Percentiles rank a stretch among this genome's conserved stretches.
These are phyloP conservation scores for Takifugu bimaculatus DNA, from an alignment of 2,113 vertebrate species.

Conservation along the genomic window DNA sequence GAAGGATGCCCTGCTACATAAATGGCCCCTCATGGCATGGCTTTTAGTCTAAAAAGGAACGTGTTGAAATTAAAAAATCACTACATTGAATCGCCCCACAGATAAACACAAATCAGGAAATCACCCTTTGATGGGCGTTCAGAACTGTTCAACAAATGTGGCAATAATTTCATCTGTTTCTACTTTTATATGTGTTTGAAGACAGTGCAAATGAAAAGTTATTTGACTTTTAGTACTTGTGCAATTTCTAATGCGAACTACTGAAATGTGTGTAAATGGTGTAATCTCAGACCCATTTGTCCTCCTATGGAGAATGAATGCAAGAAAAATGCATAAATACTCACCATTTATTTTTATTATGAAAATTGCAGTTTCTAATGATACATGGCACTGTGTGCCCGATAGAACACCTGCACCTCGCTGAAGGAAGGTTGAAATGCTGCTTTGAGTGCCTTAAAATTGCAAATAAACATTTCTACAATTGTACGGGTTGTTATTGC, in stretches of 20 bases:
- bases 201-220: background rate
- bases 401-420: background rate
- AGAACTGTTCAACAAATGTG: background rate
- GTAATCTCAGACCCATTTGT: conserved; percentile 2
- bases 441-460: conserved; percentile 45
- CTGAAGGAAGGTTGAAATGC: background rate
- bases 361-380: background rate
- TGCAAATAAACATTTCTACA: conserved; percentile 31
- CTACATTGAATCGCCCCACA: background rate
- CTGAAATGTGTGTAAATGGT: conserved; percentile 3
- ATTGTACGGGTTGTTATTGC: background rate
- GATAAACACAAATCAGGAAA: background rate
- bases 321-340: background rate
- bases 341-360: background rate
- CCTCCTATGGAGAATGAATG: background rate
- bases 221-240: conserved; percentile 1
- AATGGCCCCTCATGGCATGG: background rate
- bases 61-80: background rate
- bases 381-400: background rate
- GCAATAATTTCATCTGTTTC: background rate
- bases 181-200: background rate
- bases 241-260: conserved; percentile 1
- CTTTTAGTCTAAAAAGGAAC: conserved; percentile 1
- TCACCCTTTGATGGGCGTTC: background rate
- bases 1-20: conserved; percentile 43